Percentiles rank a stretch among this genome's conserved stretches.
Conservation (phyloP, 2,797 vertebrate genomes). For the Notolepis coatsorum region DNA sequence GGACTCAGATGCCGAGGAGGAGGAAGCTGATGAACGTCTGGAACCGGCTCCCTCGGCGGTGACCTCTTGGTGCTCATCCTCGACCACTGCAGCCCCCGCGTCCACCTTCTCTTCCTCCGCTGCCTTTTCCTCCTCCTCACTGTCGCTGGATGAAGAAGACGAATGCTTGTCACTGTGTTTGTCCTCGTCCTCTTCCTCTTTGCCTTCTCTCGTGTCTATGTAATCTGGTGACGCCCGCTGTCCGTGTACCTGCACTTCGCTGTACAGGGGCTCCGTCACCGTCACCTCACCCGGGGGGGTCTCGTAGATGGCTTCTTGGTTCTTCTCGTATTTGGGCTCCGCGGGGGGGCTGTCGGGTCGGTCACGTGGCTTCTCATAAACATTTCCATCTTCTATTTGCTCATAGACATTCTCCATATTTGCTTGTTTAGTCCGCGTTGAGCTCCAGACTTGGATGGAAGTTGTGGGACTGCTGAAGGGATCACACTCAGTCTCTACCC, state of each 20-base stretch:
- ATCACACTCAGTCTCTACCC: constrained; percentile 37
- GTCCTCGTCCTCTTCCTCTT: neutral
- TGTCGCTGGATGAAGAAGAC: constrained; percentile 55
- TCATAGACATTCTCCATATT: constrained; percentile 68
- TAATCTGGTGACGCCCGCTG: constrained; percentile 58
- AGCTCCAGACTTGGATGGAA: neutral
- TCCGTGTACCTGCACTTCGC: constrained; percentile 56
- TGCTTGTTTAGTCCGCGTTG: neutral
- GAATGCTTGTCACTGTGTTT: constrained; percentile 1
- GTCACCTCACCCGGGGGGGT: constrained; percentile 13
- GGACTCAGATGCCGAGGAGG: constrained; percentile 53
- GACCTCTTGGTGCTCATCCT: constrained; percentile 19
- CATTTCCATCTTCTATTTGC: neutral
- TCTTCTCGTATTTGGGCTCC: constrained; percentile 46
- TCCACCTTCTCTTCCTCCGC: neutral
- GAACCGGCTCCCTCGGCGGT: constrained; percentile 53
- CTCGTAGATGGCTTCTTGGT: constrained; percentile 30
- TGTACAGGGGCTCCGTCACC: constrained; percentile 46
- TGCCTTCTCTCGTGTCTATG: constrained; percentile 56
- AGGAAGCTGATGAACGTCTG: constrained; percentile 61
- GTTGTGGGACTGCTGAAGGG: neutral
- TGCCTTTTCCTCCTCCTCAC: constrained; percentile 19
- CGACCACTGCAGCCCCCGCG: neutral
- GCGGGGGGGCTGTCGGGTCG: constrained; percentile 15
- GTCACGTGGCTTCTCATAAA: constrained; percentile 20